A percentile compares a stretch with the other conserved stretches of the same genome.
phyloP scores from a whole-genome alignment of 2,797 vertebrate genomes.

The Falco naumanni region DNA sequence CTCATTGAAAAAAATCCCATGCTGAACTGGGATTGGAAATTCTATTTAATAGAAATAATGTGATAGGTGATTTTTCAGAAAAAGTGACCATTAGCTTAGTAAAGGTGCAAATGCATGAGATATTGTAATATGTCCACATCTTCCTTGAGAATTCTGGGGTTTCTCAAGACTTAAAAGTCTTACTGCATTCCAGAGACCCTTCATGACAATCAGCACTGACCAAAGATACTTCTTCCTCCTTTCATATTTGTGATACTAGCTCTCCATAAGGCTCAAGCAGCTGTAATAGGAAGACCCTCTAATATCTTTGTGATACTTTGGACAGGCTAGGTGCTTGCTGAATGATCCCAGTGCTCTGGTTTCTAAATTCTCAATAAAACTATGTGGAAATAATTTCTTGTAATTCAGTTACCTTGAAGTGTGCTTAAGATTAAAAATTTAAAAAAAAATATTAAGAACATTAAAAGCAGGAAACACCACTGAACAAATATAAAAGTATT shows the following conservation, averaged over 20 bases:
- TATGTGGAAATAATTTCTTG: neutral
- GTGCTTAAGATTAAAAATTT: neutral
- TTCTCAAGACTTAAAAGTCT: neutral
- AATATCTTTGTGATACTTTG: neutral
- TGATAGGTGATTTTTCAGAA: neutral
- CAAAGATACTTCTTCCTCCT: neutral
- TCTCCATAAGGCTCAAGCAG: neutral
- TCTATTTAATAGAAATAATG: neutral
- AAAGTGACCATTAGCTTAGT: neutral
- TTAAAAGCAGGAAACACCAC: neutral
- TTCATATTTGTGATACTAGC: neutral
- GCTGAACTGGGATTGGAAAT: neutral
- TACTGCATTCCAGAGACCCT: neutral
- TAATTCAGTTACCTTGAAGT: neutral
- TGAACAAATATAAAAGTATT: neutral
- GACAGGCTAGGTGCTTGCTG: neutral
- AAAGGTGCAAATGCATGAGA: neutral
- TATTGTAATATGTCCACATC: neutral
- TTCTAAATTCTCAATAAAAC: neutral
- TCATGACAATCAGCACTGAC: neutral
- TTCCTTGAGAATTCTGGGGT: accelerated
- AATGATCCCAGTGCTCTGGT: neutral
- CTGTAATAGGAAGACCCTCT: neutral
- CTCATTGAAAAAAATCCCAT: neutral
- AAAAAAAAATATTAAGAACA: neutral